Evolutionary conservation across 2,888 invertebrate genomes (phyloP).

Genomic region (Argyresthia albistria): DNA sequence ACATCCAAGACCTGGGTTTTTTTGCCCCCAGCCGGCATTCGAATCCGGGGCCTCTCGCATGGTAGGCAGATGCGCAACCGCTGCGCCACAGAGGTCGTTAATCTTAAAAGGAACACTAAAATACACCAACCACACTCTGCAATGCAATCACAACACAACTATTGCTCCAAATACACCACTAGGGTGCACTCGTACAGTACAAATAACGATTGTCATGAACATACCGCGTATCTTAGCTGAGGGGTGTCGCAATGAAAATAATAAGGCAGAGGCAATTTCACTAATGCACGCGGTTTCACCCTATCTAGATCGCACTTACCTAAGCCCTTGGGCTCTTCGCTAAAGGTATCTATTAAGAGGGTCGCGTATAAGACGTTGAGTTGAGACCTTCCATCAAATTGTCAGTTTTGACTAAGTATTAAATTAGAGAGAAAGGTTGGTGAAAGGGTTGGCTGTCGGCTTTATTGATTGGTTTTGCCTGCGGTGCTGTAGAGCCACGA

Average conservation of each 20-base stretch:
- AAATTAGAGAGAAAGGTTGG: slow-evolving; percentile 26
- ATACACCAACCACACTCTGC: too few species aligned
- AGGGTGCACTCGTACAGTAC: too few species aligned
- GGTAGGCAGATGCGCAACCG: too few species aligned
- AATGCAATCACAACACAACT: too few species aligned
- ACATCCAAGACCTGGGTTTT: too few species aligned
- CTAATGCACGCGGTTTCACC: slow-evolving; percentile 70
- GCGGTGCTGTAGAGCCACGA: background rate
- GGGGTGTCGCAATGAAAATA: slow-evolving; percentile 56
- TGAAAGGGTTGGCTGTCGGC: background rate
- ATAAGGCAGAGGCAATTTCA: slow-evolving; percentile 68
- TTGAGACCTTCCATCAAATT: slow-evolving; percentile 42
- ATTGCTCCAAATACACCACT: too few species aligned
- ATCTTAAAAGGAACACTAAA: too few species aligned
- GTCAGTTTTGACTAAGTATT: slow-evolving; percentile 55
- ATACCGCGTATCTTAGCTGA: background rate
- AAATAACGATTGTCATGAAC: too few species aligned
- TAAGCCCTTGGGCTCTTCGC: slow-evolving; percentile 23
- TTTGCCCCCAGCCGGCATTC: too few species aligned
- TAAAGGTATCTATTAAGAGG: slow-evolving; percentile 61
- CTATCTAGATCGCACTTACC: slow-evolving; percentile 64
- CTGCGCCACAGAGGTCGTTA: too few species aligned
- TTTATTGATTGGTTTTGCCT: slow-evolving; percentile 8
- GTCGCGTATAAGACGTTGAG: slow-evolving; percentile 30
- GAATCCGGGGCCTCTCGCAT: too few species aligned